Evolutionary conservation across 2,113 vertebrate genomes (phyloP).

Genomic region (Macquaria australasica): DNA sequence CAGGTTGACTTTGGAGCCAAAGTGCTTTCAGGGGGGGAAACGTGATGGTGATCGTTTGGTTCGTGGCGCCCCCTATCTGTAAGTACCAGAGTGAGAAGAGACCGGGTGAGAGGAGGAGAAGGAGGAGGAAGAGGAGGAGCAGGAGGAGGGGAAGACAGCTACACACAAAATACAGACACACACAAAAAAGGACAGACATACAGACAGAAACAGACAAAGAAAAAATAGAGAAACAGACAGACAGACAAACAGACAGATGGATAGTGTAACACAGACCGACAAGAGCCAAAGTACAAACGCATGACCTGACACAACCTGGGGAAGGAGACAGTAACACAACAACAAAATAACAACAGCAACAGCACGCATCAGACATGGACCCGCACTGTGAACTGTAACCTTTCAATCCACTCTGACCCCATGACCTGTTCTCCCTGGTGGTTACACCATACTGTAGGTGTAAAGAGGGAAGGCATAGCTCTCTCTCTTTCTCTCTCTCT

Average conservation of each 20-base stretch:
- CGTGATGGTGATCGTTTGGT: neutral
- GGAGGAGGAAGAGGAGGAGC: constrained; percentile 80
- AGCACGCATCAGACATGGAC: constrained; percentile 58
- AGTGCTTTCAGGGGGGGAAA: neutral
- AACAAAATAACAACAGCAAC: constrained; percentile 75
- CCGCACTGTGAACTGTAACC: constrained; percentile 37
- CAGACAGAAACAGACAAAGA: constrained; percentile 58
- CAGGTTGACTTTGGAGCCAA: neutral
- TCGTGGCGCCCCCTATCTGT: constrained; percentile 50
- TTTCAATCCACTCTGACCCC: constrained; percentile 7
- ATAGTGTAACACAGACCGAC: constrained; percentile 82
- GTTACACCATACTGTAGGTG: constrained; percentile 10
- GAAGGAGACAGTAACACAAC: constrained; percentile 78
- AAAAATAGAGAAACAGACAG: constrained; percentile 55
- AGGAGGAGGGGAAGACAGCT: constrained; percentile 82
- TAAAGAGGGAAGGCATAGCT: constrained; percentile 19
- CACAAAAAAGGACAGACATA: constrained; percentile 55
- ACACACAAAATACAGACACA: constrained; percentile 62
- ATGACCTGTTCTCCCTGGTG: constrained; percentile 12
- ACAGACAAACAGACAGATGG: constrained; percentile 77
- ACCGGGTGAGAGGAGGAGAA: constrained; percentile 78
- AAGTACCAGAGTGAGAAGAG: constrained; percentile 82
- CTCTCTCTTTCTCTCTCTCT: constrained; percentile 43
- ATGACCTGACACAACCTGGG: constrained; percentile 82
- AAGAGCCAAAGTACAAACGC: constrained; percentile 80